Evolutionary conservation across 2,113 vertebrate genomes (phyloP).

Genomic region (Crocuta crocuta): DNA sequence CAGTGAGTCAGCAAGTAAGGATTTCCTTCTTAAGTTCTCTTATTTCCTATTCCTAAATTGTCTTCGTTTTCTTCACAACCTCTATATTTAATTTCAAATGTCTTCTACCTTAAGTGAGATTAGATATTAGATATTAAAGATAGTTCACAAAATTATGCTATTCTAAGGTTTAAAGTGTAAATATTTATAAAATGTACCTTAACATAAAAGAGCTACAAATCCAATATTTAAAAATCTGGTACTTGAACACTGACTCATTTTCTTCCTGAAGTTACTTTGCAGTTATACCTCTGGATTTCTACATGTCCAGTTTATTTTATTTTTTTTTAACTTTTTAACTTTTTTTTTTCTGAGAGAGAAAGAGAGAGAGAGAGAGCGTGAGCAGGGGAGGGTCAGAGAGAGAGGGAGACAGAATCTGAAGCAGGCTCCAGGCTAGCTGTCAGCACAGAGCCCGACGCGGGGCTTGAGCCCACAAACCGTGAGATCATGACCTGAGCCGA

Average conservation of each 20-base stretch:
- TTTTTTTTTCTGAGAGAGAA: no score
- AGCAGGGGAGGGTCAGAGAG: no score
- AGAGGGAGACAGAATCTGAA: no score
- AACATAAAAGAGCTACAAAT: background rate
- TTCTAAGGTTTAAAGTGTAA: background rate
- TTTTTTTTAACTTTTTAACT: no score
- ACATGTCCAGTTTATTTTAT: background rate
- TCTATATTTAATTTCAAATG: conserved; percentile 4
- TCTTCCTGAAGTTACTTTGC: background rate
- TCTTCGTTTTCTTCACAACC: background rate
- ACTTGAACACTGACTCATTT: background rate
- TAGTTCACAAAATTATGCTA: background rate
- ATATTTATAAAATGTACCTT: background rate
- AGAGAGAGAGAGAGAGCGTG: no score
- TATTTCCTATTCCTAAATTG: conserved; percentile 8
- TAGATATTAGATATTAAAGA: background rate
- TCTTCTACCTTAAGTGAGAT: background rate
- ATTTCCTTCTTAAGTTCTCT: background rate
- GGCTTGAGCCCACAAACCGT: no score
- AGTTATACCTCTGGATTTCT: background rate
- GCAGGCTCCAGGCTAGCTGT: no score
- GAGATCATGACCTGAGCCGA: no score
- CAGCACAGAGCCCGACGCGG: no score
- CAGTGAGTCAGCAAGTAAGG: background rate
- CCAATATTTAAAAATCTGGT: background rate